Base-by-base conservation (phyloP, 2,888 invertebrate species). In the Dasypogon diadema region DNA sequence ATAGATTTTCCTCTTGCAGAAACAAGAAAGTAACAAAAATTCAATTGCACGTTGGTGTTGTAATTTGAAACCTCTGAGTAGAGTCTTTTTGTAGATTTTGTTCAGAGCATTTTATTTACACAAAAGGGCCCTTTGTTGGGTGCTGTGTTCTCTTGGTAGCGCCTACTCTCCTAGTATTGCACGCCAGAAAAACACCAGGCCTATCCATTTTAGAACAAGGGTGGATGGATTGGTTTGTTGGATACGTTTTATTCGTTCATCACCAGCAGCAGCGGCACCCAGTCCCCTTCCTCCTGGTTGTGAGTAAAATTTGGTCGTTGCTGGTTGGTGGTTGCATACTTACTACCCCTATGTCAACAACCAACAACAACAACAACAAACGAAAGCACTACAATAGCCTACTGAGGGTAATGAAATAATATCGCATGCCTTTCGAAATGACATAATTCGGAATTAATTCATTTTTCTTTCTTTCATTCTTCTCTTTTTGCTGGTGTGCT, bases 391-490 rank as follows among this genome's bases (percentile, higher is more conserved):
- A 46, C 3, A 46, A 46, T 8, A 46, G 16, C 3, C 3, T 2
- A 46, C 16, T 2, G 12, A 14, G 3, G 14, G 42, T 63, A 63
- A 63, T 63, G 63, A 42, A 63, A 63, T 63, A 63, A 63, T 63
- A 63, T 63, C 63, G 42, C 37, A 63, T 6, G 63, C 63, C 55
- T 22, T n/a, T 55, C 22, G 37, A 18, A 42, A 63, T 63, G 63
- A 63, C 63, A 63, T 63, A 63, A 63, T 63, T 63, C 34, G 21
- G 63, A 63, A 63, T 63, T 63, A 63, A 63, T 63, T 63, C 63
- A 42, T 63, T 42, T 37, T 63, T 42, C 21, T 63, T 63, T 18
- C 16, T 22, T 63, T 63, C 42, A 18, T 34, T 34, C 42, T 24
- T 55, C 12, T 16, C 42, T 63, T 42, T 16, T 55, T 22, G 10